Base-by-base conservation (phyloP, 2,113 vertebrate genomes). In the Capricornis sumatraensis region DNA sequence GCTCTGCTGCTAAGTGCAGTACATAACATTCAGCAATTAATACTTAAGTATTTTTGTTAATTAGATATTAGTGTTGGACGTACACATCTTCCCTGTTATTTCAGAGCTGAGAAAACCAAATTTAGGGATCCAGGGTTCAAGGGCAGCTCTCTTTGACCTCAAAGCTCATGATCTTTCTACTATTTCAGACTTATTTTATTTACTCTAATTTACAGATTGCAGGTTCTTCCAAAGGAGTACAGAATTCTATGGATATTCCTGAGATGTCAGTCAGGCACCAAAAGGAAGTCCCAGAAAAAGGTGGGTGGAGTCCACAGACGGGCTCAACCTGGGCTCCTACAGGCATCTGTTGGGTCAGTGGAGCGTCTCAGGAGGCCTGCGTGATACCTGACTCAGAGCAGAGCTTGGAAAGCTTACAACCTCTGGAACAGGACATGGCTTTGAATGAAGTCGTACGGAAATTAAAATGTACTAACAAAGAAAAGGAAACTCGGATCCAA, bases 401-500 rank as follows among this genome's bases (percentile, higher is more conserved):
- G 30, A 67, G 30, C 57, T 91, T n/a, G 58, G 96, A 95, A 84
- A 95, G 71, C 40, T 33, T 62, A 36, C 76, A 21, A 21, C 78
- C 95, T 83, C 21, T 19, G 19, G 96, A 97, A 43, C 91, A 96
- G 33, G 88, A 95, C 82, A 53, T 91, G 89, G 96, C 76, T 89
- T 94, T 98, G 84, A 94, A 92, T 13, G 76, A 98, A 95, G 94
- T 55, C 57, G 74, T 97, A 3, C 11, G 4, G 82, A 98, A 87
- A 21, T 84, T 97, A 50, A 96, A 94, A 62, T 55, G 15, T 23
- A 87, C 81, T 53, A 96, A 98, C 93, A 97, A 89, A 76, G 67
- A 95, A 30, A 94, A 98, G 87, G 95, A 97, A 40, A 47, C 17
- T 43, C 71, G 45, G 89, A 95, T 98, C 84, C 96, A 84, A 76